Base-by-base conservation (phyloP, 2,113 vertebrate species). In the Rhizomys pruinosus region DNA sequence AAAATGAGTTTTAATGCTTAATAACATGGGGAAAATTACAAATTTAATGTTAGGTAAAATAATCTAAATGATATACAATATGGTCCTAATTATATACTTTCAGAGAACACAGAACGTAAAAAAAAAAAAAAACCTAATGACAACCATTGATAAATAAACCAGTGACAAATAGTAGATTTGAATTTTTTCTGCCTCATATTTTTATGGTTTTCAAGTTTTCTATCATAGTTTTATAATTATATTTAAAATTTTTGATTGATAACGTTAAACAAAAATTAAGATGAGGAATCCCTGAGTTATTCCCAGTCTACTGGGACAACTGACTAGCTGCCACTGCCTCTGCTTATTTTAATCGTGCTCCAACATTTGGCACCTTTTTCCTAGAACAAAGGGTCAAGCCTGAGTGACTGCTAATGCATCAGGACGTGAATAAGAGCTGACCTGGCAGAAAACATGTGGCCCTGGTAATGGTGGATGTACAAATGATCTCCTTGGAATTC, bases 1-100 rank as follows among this genome's bases (percentile, higher is more conserved):
- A 95, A 92, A 87, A 29, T 42, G 55, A 72, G 73, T 87, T 93
- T 55, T 5, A 90, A 59, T 47, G 42, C 12, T 93, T 81, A 61
- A 32, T 77, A 87, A 95, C 22, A 80, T 72, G 37, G 34, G 15
- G 29, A 80, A n/a, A 89, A 72, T 91, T 3, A 76, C 74, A 61
- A 12, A 23, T 59, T 55, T n/a, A 80, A 16, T 47, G 22, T 78
- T 69, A 94, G 42, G 74, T 86, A 91, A 85, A 92, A 84, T 64
- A 78, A 87, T 57, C 68, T 61, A 55, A 85, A 95, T 17, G 19
- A 61, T 86, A n/a, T 73, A 57, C 23, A 92, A 44, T 25, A 73
- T 61, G 42, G 59, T 55, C 34, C 23, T 9, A 88, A 13, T 71
- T 71, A 86, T 29, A 57, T 29, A 3, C 66, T 37, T 55, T 20